Conservation (phyloP, 2,797 vertebrate species). For the Lemur catta region DNA sequence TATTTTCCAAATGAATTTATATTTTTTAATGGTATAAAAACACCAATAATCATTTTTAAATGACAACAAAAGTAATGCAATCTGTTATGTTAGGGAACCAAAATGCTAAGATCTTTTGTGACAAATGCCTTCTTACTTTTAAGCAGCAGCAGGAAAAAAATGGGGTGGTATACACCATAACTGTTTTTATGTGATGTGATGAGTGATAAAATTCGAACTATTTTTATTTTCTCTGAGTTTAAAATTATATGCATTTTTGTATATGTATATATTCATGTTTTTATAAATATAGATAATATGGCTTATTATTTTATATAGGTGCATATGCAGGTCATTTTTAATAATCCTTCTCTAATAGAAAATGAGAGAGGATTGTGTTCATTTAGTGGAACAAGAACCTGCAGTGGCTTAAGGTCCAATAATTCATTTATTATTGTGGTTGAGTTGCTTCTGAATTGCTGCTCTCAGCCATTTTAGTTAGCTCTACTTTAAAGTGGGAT, state of each 20-base stretch:
- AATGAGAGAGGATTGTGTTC: not conserved
- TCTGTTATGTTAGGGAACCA: not conserved
- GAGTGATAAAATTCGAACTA: not conserved
- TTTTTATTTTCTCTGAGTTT: not conserved
- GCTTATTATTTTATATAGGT: not conserved
- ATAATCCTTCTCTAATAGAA: not conserved
- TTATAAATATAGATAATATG: not conserved
- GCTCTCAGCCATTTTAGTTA: conserved; percentile 39
- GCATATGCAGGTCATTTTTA: not conserved
- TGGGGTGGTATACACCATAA: not conserved
- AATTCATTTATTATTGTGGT: not conserved
- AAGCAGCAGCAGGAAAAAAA: not conserved
- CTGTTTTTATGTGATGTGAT: not conserved
- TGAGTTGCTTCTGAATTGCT: conserved; percentile 25
- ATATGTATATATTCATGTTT: not conserved
- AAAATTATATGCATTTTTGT: not conserved
- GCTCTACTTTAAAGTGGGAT: conserved; percentile 25
- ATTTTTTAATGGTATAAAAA: not conserved
- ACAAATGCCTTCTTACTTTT: not conserved
- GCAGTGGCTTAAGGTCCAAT: not conserved
- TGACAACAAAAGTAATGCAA: not conserved
- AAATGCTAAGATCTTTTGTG: not conserved
- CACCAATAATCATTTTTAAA: not conserved
- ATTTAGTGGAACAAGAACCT: not conserved
- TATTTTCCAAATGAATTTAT: not conserved